Evolutionary conservation across 2,888 invertebrate species (phyloP).

Genomic region (Bedellia somnulentella): DNA sequence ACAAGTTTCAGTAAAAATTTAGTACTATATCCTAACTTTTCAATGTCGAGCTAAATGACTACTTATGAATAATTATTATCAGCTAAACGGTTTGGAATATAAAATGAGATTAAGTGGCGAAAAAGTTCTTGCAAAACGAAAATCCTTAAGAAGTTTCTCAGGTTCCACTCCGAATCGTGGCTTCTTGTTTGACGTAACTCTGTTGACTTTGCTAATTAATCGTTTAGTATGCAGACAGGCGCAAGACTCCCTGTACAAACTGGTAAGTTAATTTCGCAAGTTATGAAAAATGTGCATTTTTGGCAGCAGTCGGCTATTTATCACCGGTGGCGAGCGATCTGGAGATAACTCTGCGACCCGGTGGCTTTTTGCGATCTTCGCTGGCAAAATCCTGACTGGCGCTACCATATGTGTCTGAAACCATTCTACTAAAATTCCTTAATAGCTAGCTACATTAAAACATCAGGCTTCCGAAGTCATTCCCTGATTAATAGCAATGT

Average conservation of each 20-base stretch:
- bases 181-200: constrained; percentile 19
- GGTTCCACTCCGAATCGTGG: background rate
- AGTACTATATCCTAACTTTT: constrained; percentile 18
- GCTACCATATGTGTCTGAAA: too few species aligned
- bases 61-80: too few species aligned
- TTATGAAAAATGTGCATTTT: constrained; percentile 12
- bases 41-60: too few species aligned
- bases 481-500: constrained; percentile 40
- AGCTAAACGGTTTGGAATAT: too few species aligned
- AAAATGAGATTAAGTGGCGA: too few species aligned
- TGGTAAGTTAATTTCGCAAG: constrained; percentile 14
- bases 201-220: constrained; percentile 50
- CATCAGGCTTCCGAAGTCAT: constrained; percentile 22
- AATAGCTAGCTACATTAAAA: too few species aligned
- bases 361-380: constrained; percentile 9
- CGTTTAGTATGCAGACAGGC: constrained; percentile 43
- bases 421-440: too few species aligned
- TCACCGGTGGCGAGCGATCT: constrained; percentile 14
- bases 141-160: background rate
- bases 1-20: constrained; percentile 17
- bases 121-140: too few species aligned
- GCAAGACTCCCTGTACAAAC: constrained; percentile 19
- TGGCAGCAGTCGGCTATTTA: constrained; percentile 15
- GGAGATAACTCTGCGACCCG: constrained; percentile 14
- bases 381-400: constrained; percentile 8